phyloP scores from a whole-genome alignment of 1,140 invertebrate species.

The Brachionus paranguensis region DNA sequence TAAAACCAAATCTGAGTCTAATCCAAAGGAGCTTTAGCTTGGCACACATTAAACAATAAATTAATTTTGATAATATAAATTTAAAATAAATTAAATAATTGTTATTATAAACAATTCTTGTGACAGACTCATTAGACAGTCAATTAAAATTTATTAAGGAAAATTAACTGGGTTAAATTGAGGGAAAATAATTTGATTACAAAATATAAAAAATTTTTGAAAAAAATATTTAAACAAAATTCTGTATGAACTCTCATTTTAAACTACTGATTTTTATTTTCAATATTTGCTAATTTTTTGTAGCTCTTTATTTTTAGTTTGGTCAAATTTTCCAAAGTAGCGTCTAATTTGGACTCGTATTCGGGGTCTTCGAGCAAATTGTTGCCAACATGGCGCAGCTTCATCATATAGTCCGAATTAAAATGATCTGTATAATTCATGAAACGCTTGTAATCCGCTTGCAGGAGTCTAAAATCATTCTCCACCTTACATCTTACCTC shows the following conservation, averaged over 20 bases:
- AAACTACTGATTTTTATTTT: not conserved
- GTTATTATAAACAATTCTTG: no score
- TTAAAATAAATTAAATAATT: no score
- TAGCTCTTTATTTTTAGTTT: not conserved
- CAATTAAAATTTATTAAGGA: no score
- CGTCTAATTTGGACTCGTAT: not conserved
- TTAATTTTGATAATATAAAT: no score
- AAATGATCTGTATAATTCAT: constrained; percentile 51
- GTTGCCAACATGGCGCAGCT: constrained; percentile 45
- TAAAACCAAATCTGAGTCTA: no score
- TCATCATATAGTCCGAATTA: constrained; percentile 52
- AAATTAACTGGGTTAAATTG: no score
- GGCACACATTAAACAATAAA: no score
- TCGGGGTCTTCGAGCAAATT: constrained; percentile 42
- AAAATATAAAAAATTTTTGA: no score
- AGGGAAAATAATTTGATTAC: no score
- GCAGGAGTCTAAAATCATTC: constrained; percentile 48
- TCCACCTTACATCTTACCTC: constrained; percentile 45
- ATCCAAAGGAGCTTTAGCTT: no score
- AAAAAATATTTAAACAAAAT: not conserved
- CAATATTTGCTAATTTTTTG: not conserved
- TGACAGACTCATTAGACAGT: no score
- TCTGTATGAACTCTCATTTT: no score
- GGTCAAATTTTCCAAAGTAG: not conserved
- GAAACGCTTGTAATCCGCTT: constrained; percentile 50